phyloP scores from a whole-genome alignment of 2,113 vertebrate genomes.

The Thalassoma bifasciatum region DNA sequence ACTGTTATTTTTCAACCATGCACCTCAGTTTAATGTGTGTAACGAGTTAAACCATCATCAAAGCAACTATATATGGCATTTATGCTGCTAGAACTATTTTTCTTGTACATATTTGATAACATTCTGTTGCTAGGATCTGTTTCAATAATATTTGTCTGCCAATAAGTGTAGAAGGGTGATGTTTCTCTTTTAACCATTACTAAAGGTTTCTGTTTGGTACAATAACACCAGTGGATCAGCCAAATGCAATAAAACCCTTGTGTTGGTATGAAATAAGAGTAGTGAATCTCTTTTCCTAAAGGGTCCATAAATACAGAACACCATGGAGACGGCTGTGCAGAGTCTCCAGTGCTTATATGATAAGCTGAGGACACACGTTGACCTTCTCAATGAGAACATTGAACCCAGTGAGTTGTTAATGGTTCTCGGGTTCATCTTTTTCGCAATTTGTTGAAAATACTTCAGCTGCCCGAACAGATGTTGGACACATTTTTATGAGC shows the following conservation, averaged over 20 bases:
- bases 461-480: neutral
- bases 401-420: constrained; percentile 89
- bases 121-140: neutral
- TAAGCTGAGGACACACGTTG: constrained; percentile 85
- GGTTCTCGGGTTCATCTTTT: neutral
- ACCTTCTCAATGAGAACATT: constrained; percentile 89
- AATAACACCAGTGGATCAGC: neutral
- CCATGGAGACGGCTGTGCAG: constrained; percentile 86
- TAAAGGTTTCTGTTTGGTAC: neutral
- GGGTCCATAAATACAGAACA: constrained; percentile 65
- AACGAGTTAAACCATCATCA: neutral
- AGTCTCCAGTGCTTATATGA: constrained; percentile 87
- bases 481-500: neutral
- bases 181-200: neutral
- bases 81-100: neutral
- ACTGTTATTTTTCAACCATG: neutral
- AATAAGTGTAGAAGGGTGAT: neutral
- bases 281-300: neutral
- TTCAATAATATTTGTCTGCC: neutral
- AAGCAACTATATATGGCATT: neutral
- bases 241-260: neutral
- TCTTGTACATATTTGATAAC: neutral
- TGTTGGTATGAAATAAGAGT: neutral
- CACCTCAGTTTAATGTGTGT: no score
- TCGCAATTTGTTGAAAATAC: neutral